A percentile compares a stretch with the other conserved stretches of the same genome.
phyloP scores from a whole-genome alignment of 2,113 vertebrate genomes.

The Hippocampus abdominalis region DNA sequence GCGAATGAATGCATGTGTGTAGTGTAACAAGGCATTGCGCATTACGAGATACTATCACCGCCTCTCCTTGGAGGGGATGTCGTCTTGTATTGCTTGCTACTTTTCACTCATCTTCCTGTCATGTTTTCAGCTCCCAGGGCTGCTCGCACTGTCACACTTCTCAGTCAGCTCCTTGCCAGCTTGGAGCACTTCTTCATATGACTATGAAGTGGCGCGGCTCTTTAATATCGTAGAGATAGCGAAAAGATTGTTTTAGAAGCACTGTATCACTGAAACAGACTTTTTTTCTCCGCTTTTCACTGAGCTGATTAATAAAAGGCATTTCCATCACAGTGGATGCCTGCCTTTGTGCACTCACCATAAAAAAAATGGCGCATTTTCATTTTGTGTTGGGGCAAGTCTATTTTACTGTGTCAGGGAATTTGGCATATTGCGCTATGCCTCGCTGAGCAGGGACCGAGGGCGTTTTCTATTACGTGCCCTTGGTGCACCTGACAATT shows the following conservation, averaged over 20 bases:
- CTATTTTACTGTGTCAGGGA: too few species aligned
- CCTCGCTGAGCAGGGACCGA: too few species aligned
- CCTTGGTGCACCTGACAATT: too few species aligned
- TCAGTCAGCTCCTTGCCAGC: slow-evolving; percentile 29
- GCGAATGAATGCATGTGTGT: slow-evolving; percentile 19
- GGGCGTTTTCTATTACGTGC: too few species aligned
- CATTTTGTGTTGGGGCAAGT: too few species aligned
- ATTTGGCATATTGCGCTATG: too few species aligned
- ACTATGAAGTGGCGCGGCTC: slow-evolving; percentile 2
- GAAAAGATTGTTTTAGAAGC: background rate
- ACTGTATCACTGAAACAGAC: slow-evolving; percentile 8
- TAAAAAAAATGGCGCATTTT: too few species aligned
- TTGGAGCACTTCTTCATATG: slow-evolving; percentile 10
- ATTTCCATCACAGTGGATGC: slow-evolving; percentile 16
- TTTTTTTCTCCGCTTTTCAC: too few species aligned
- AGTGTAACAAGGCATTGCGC: slow-evolving; percentile 32
- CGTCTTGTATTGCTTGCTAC: slow-evolving; percentile 35
- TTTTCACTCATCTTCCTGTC: slow-evolving; percentile 62
- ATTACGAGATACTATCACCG: slow-evolving; percentile 32
- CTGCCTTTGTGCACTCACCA: background rate
- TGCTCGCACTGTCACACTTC: slow-evolving; percentile 42
- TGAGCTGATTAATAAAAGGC: too few species aligned
- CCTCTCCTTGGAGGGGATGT: slow-evolving; percentile 48
- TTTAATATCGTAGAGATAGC: slow-evolving; percentile 12
- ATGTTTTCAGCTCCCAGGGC: slow-evolving; percentile 40